These are phyloP conservation scores for Hippocampus barbouri DNA, from an alignment of 2,113 vertebrate species.

Conservation along the genomic window DNA sequence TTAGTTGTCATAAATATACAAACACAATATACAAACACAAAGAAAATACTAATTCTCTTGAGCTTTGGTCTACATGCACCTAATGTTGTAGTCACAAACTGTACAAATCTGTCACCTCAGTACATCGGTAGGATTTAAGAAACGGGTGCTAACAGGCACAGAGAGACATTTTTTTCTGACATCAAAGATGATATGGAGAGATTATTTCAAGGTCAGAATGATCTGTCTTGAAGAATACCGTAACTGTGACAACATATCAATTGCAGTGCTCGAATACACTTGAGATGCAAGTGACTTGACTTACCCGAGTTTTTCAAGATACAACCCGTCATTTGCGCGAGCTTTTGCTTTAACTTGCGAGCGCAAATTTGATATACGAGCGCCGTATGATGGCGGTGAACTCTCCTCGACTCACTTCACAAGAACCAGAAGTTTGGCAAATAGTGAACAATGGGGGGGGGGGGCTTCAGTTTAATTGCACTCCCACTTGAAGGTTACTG, in stretches of 20 bases:
- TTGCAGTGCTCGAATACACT: background rate
- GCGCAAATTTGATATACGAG: background rate
- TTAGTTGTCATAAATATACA: no score
- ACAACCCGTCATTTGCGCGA: background rate
- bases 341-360: background rate
- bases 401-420: no score
- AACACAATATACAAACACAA: background rate
- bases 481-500: background rate
- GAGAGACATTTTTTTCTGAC: background rate
- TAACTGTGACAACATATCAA: background rate
- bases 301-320: background rate
- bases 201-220: background rate
- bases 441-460: no score
- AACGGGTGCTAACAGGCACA: background rate
- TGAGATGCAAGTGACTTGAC: no score
- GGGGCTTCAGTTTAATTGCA: no score
- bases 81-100: background rate
- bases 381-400: background rate
- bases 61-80: background rate
- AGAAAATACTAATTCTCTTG: background rate
- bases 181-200: background rate
- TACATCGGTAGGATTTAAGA: background rate
- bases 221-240: background rate
- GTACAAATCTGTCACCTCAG: no score
- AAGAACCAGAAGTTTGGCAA: no score